Evolutionary conservation across 2,888 invertebrate genomes (phyloP), one percentile per base, ranked within the genome.

Genomic region (Torymus texanus): DNA sequence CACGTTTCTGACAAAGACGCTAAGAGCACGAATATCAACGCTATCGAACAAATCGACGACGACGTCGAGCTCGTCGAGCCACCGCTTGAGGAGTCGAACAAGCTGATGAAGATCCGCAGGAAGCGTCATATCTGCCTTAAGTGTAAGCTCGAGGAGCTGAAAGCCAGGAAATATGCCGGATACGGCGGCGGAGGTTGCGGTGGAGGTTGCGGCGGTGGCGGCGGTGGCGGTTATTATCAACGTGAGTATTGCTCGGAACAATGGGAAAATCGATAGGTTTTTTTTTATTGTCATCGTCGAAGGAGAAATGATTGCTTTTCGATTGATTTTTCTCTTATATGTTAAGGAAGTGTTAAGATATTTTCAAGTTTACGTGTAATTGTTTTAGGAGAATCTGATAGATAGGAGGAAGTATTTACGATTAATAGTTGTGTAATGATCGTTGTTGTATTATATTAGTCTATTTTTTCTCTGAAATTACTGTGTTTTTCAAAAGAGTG

Each of bases 91-190:
- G 50, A 74, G 8, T 41, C 78, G 77, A 59, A 78, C 76, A 67
- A 76, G 16, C 66, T 85, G 51, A 84, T 78, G 70, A 87, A 86
- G 78, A 63, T 85, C 0, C 87, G 90, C 67, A 86, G 83, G 68
- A 88, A 84, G 80, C 85, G 90, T 29, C 83, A 86, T 11, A 71
- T 83, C 5, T 88, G 87, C 58, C 50, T 86, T 2, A 87, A 85
- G 71, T 88, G 89, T 72, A 72, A 78, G 58, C 68, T 78, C 56
- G 77, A 77, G 12, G 61, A 56, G 59, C 50, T 68, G 61, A 55
- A 67, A 59, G 58, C 10, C 53, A 59, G 16, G 24, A 79, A 21
- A 67, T 61, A 59, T 51, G 82, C 80, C 3, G 79, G 80, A 11
- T 50, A 53, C 55, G 81, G 82, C 12, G 78, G 81, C 2, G 78